Base-by-base conservation (phyloP, 1,140 invertebrate genomes). In the Hylyphantes graminicola region DNA sequence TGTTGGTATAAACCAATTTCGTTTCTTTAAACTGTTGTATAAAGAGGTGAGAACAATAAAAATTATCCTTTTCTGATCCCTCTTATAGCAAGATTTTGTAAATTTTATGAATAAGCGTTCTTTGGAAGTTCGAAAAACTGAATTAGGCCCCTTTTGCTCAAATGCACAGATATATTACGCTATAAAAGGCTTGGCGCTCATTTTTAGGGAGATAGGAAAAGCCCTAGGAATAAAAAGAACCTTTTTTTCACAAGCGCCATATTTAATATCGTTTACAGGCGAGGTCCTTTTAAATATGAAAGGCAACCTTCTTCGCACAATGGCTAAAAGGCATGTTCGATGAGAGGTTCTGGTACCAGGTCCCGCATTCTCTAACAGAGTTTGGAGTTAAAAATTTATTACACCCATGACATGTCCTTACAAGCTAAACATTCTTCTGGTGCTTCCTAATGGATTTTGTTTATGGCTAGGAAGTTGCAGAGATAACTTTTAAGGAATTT, bases 281-380 rank as follows among this genome's bases (percentile, higher is more conserved):
- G 55, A 55, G 35, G 76, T 21, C n/a, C 67, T 67, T 78, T 65
- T 78, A 64, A 77, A 78, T 78, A 78, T 78, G 63, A 78, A 78
- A 78, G 76, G 35, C 59, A 10, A 21, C 50, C 11, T 35, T n/a
- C 50, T 17, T 19, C n/a, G n/a, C 35, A 53, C 9, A 35, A 78
- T 7, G 67, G 61, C 61, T 17, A 53, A 59, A 13, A 61, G 35
- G 12, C 19, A 54, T 21, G 12, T 15, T 67, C 63, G 67, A 78
- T 78, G 17, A 50, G 9, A 15, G 65, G 19, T 54, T 67, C 72
- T 35, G 35, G 35, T 35, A 74, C 12, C 53, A 15, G n/a, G 35
- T 17, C 4, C 35, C 17, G 12, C 48, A 21, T 78, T 67, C 51
- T 67, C 67, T 55, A 65, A 50, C 57, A 76, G 63, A 75, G 55